Percentiles rank a stretch among this genome's conserved stretches.
phyloP scores from a whole-genome alignment of 2,888 invertebrate species.

The Orthonevra nobilis region DNA sequence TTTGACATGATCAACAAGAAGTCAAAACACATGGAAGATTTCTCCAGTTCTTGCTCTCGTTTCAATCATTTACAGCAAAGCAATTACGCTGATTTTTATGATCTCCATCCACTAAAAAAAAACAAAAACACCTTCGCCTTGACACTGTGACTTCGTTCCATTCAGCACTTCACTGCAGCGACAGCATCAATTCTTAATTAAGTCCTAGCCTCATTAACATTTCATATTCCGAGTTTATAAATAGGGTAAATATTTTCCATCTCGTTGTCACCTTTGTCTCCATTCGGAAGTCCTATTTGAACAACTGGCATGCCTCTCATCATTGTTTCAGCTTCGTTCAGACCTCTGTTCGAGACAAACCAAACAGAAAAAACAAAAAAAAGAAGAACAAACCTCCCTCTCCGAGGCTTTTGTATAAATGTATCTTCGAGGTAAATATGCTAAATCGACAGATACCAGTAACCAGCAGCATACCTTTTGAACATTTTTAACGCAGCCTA shows the following conservation, averaged over 20 bases:
- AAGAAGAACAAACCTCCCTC: too few relatives aligned
- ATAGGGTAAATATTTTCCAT: conserved; percentile 28
- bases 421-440: conserved; percentile 1
- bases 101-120: too few relatives aligned
- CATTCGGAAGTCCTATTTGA: conserved; percentile 21
- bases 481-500: not conserved
- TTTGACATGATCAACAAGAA: too few relatives aligned
- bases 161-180: too few relatives aligned
- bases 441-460: not conserved
- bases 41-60: too few relatives aligned
- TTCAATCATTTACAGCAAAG: too few relatives aligned
- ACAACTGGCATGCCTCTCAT: conserved; percentile 31
- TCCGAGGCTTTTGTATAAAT: too few relatives aligned
- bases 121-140: too few relatives aligned
- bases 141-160: too few relatives aligned
- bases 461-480: not conserved
- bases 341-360: not conserved
- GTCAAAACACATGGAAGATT: too few relatives aligned
- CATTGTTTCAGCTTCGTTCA: conserved; percentile 27
- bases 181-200: not conserved
- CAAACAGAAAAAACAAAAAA: too few relatives aligned
- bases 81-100: too few relatives aligned
- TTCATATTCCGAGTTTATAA: not conserved
- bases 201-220: conserved; percentile 1
- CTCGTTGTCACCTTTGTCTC: not conserved